Base-by-base conservation (phyloP, 2,888 invertebrate genomes). In the Keiferia lycopersicella region DNA sequence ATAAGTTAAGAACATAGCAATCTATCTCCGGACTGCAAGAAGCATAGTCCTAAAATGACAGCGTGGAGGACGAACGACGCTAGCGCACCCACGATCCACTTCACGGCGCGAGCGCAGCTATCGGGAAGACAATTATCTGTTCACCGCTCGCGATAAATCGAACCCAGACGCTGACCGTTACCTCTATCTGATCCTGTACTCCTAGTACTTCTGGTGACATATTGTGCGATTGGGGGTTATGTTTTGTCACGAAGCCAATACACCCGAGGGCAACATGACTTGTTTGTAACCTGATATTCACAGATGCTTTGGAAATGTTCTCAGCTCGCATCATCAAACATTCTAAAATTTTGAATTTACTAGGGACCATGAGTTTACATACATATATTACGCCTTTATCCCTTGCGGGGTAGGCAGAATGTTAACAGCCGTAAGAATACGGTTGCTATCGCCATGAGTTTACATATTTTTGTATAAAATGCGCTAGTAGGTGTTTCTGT, bases 111-210 rank as follows among this genome's bases (percentile, higher is more conserved):
- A 12, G 51, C 51, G 51, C 26, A 22, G 66, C 73, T 51, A 83
- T 81, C 78, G 72, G 73, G 72, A 77, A 79, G 82, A 84, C 83
- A 84, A 86, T 85, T 85, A 86, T 84, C 77, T 71, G 68, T 72
- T 70, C 67, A 66, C 58, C 70, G 72, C 64, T 56, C 61, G 76
- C 82, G 80, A 87, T 87, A 87, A 86, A 86, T 86, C 79, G 76
- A 71, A 73, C 71, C 70, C 14, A 26, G 56, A 67, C 69, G 72
- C 66, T 75, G 77, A 80, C 81, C 81, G 82, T 79, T 79, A 77
- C 74, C 68, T 64, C 72, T 80, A 82, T 81, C 82, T 77, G 82
- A 83, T 83, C 74, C 75, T 72, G 74, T 74, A 74, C 73, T 70
- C 72, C 69, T 72, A 77, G 74, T 74, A 74, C 73, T 70, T 71